Evolutionary conservation across 2,888 invertebrate species (phyloP).

Genomic region (Scaptomyza parva): DNA sequence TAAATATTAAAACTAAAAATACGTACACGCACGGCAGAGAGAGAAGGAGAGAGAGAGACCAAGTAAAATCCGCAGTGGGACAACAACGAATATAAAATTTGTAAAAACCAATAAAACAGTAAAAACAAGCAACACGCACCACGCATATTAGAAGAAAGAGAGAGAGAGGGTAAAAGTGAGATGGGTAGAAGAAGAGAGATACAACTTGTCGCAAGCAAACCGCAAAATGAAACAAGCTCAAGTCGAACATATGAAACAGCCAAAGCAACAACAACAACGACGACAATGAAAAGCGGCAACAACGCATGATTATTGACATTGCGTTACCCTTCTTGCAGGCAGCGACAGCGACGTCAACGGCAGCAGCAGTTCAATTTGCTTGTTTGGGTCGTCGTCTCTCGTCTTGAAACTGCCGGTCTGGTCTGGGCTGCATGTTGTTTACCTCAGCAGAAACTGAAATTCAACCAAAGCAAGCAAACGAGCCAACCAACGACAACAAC

Average conservation of each 20-base stretch:
- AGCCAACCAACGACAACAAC: conserved; percentile 48
- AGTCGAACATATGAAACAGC: conserved; percentile 64
- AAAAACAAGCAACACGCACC: conserved; percentile 33
- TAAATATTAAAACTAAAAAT: conserved; percentile 38
- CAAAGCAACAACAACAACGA: conserved; percentile 37
- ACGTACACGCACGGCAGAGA: conserved; percentile 15
- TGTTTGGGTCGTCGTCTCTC: conserved; percentile 54
- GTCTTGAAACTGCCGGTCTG: conserved; percentile 67
- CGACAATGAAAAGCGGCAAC: conserved; percentile 71
- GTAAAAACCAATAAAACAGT: conserved; percentile 58
- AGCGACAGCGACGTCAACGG: conserved; percentile 24
- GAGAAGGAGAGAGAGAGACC: conserved; percentile 9
- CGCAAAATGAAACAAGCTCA: conserved; percentile 73
- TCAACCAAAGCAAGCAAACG: conserved; percentile 65
- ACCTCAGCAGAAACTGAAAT: conserved; percentile 76
- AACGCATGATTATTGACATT: conserved; percentile 77
- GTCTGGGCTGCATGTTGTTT: conserved; percentile 53
- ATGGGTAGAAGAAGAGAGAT: conserved; percentile 38
- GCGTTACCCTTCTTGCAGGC: conserved; percentile 69
- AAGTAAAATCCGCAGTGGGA: conserved; percentile 64
- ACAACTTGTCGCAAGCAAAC: conserved; percentile 70
- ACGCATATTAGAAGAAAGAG: conserved; percentile 14
- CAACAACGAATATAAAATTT: conserved; percentile 59
- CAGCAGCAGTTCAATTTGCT: conserved; percentile 59
- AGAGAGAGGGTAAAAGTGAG: conserved; percentile 27